These are phyloP conservation scores for Apaloderma vittatum DNA, from an alignment of 2,113 vertebrate species.

Conservation along the genomic window DNA sequence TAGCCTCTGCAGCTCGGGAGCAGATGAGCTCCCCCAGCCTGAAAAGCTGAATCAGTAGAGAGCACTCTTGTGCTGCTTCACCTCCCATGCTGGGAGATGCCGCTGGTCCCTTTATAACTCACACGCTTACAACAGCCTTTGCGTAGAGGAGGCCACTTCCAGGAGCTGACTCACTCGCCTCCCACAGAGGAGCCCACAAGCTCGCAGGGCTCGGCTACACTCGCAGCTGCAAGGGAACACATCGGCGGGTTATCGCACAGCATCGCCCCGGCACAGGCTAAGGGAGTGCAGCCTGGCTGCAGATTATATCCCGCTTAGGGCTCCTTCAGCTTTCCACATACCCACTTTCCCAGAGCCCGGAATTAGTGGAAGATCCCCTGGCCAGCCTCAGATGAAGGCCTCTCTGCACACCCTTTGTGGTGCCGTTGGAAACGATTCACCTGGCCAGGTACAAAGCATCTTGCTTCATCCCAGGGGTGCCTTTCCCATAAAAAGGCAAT, in stretches of 20 bases:
- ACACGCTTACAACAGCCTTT: neutral
- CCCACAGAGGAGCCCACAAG: neutral
- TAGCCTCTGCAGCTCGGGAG: neutral
- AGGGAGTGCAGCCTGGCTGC: neutral
- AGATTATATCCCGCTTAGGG: neutral
- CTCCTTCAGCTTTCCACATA: neutral
- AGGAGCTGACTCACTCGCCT: neutral
- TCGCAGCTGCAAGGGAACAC: neutral
- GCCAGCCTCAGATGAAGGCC: neutral
- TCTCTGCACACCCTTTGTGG: neutral
- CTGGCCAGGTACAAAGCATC: neutral
- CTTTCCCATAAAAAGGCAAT: neutral
- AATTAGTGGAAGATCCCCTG: neutral
- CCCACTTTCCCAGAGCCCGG: neutral
- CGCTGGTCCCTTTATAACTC: neutral
- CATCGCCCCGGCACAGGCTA: accelerated
- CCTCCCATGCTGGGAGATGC: neutral
- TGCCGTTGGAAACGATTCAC: neutral
- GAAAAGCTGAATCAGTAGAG: neutral
- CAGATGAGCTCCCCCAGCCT: neutral
- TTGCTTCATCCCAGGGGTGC: neutral
- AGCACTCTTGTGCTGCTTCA: neutral
- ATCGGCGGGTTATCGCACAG: accelerated
- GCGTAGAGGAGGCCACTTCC: neutral
- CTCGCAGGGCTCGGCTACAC: neutral